Percentiles rank a stretch among this genome's conserved stretches.
phyloP scores from a whole-genome alignment of 2,888 invertebrate genomes.

The Polylopha cassiicola region DNA sequence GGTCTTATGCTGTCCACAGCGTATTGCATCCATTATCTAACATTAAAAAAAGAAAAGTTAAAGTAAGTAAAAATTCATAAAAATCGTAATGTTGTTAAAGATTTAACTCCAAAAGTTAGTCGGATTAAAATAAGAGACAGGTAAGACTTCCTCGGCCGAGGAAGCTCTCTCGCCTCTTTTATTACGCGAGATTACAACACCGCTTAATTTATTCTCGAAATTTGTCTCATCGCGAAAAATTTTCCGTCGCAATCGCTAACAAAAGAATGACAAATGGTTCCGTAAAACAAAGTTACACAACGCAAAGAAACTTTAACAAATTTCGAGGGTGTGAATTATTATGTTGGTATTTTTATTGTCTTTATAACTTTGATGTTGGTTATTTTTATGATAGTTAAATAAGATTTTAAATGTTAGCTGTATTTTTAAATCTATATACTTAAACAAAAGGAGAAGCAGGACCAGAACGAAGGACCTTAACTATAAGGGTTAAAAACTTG shows the following conservation, averaged over 20 bases:
- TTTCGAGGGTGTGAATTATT: constrained; percentile 69
- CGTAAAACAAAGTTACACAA: constrained; percentile 70
- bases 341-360: constrained; percentile 43
- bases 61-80: constrained; percentile 9
- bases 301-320: constrained; percentile 59
- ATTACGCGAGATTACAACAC: constrained; percentile 68
- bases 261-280: constrained; percentile 74
- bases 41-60: not conserved
- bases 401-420: constrained; percentile 1
- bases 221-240: constrained; percentile 75
- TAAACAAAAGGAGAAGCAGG: too few species aligned
- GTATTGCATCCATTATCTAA: too few species aligned
- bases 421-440: not conserved
- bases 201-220: constrained; percentile 73
- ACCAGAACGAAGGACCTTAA: too few species aligned
- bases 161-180: constrained; percentile 43
- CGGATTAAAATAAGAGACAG: constrained; percentile 31
- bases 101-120: constrained; percentile 19
- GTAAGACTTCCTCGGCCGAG: constrained; percentile 33
- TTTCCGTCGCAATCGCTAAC: constrained; percentile 66
- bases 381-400: constrained; percentile 17
- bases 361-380: constrained; percentile 2
- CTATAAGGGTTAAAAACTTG: too few species aligned
- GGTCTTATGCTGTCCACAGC: too few species aligned
- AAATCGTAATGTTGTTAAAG: constrained; percentile 16